These are phyloP conservation scores for Neoitamus cyanurus DNA, from an alignment of 2,888 invertebrate species.

Conservation along the genomic window DNA sequence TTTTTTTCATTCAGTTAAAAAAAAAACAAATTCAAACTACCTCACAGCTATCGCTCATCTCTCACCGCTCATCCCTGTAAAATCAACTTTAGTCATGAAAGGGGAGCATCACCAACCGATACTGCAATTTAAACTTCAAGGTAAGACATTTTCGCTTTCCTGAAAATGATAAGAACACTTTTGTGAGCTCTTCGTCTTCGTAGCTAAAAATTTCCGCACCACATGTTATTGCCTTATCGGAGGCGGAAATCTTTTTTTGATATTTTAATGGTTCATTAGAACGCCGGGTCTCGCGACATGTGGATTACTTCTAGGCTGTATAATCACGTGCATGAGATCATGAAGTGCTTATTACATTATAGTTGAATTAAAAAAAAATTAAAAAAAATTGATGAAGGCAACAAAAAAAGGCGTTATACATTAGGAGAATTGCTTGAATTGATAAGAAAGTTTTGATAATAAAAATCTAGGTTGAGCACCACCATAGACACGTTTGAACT, in stretches of 20 bases:
- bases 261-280: neutral
- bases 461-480: neutral
- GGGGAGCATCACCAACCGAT: neutral
- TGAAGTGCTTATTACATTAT: neutral
- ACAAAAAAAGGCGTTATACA: neutral
- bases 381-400: neutral
- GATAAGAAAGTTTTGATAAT: neutral
- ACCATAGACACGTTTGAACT: neutral
- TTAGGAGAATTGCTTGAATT: neutral
- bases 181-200: neutral
- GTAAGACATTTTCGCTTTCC: neutral
- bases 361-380: neutral
- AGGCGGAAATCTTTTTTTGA: neutral
- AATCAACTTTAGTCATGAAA: neutral
- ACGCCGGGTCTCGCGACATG: neutral
- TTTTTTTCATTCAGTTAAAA: too few species aligned
- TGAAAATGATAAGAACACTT: neutral
- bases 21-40: too few species aligned
- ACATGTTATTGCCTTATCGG: neutral
- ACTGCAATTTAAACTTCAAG: neutral
- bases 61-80: neutral
- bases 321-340: neutral
- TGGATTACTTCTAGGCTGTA: neutral
- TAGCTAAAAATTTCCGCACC: neutral
- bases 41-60: neutral